Conservation (phyloP, 2,797 vertebrate genomes). For the Rhabdomys pumilio region DNA sequence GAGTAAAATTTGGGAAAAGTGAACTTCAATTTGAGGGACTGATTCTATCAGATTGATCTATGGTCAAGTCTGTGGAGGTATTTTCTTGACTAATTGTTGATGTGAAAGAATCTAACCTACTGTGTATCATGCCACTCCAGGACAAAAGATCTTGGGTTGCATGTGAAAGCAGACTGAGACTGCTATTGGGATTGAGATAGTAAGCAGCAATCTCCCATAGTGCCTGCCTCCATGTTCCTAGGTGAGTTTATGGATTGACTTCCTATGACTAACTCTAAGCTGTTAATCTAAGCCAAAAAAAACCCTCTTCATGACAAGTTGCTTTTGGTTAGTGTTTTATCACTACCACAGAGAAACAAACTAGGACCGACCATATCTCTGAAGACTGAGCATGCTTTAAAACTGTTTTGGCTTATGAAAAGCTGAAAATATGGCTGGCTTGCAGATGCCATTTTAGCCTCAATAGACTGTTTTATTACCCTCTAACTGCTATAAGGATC, state of each 20-base stretch:
- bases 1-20: background rate
- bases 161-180: background rate
- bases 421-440: background rate
- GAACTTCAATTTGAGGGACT: background rate
- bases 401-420: background rate
- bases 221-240: background rate
- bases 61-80: too few species aligned
- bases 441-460: background rate
- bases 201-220: background rate
- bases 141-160: background rate
- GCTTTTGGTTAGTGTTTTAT: background rate
- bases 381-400: background rate
- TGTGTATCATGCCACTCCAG: background rate
- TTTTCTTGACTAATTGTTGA: background rate
- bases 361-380: background rate
- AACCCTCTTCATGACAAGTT: background rate
- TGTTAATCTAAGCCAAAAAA: background rate
- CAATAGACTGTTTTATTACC: background rate
- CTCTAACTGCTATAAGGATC: background rate
- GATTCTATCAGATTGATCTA: background rate
- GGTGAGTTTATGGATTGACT: background rate
- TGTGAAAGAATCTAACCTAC: background rate
- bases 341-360: background rate
- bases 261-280: background rate
- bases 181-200: background rate